Conservation (phyloP, 2,113 vertebrate genomes). For the Dromiciops gliroides region DNA sequence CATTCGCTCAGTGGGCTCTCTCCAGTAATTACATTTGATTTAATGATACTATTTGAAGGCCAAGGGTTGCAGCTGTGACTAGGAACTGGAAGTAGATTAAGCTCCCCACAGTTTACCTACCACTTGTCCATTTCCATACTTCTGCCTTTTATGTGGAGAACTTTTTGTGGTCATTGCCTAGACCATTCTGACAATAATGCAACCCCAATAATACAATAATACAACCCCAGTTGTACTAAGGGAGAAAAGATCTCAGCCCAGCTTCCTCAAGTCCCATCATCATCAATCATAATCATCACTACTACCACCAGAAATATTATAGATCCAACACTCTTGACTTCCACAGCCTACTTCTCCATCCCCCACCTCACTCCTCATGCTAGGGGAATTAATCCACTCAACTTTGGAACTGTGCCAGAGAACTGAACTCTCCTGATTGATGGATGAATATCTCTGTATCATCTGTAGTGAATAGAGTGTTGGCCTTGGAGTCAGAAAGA, state of each 20-base stretch:
- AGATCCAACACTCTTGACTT: neutral
- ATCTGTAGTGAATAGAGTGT: neutral
- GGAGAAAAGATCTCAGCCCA: neutral
- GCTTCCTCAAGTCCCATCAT: neutral
- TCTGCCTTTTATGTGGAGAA: no score
- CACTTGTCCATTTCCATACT: neutral
- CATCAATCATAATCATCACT: neutral
- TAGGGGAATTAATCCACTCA: neutral
- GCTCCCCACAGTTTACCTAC: neutral
- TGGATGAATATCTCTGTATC: neutral
- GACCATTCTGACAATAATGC: neutral
- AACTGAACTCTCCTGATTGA: neutral
- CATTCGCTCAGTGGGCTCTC: neutral
- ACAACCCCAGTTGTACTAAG: neutral
- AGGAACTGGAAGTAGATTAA: neutral
- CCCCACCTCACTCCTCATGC: neutral
- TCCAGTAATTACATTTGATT: conserved; percentile 15
- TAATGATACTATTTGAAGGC: neutral
- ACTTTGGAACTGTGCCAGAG: neutral
- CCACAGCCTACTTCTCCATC: neutral
- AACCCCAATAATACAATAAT: no score
- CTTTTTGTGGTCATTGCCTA: neutral
- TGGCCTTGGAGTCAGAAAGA: neutral
- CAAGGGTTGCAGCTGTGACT: neutral
- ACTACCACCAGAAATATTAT: neutral